Percentiles rank a stretch among this genome's conserved stretches.
These are phyloP conservation scores for Cyaniris semiargus DNA, from an alignment of 2,888 invertebrate genomes.

Conservation along the genomic window DNA sequence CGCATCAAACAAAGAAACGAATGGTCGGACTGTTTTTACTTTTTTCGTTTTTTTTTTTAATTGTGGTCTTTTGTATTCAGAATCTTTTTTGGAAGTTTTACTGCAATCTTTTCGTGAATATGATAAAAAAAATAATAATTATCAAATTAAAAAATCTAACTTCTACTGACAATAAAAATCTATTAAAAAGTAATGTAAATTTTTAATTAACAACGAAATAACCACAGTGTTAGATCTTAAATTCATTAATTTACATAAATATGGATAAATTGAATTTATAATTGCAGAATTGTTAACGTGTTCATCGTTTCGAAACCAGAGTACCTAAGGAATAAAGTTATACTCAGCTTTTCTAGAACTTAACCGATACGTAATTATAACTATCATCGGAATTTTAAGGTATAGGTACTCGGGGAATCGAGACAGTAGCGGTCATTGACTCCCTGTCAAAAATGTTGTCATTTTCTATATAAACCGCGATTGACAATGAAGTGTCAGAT, in stretches of 20 bases:
- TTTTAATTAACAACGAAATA: not conserved
- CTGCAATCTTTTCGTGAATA: not conserved
- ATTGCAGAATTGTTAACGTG: conserved; percentile 13
- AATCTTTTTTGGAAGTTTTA: not conserved
- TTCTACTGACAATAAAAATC: not conserved
- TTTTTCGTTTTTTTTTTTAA: conserved; percentile 12
- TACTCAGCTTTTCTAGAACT: not conserved
- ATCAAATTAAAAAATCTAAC: not conserved
- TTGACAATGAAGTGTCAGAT: no score
- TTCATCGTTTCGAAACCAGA: not conserved
- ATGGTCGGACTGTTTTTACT: not conserved
- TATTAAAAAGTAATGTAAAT: not conserved
- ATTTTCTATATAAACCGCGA: no score
- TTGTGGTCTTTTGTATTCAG: not conserved
- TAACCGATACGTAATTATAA: not conserved
- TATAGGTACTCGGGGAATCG: no score
- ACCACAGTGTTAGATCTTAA: conserved; percentile 1
- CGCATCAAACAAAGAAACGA: conserved; percentile 41
- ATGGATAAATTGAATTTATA: conserved; percentile 2
- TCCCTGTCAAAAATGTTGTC: no score
- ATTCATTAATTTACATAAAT: conserved; percentile 27
- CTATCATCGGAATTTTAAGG: not conserved
- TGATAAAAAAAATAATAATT: not conserved
- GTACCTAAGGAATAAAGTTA: not conserved
- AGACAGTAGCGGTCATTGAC: no score